These are phyloP conservation scores for Hermodice carunculata DNA, from an alignment of 2,888 invertebrate genomes.

Conservation along the genomic window DNA sequence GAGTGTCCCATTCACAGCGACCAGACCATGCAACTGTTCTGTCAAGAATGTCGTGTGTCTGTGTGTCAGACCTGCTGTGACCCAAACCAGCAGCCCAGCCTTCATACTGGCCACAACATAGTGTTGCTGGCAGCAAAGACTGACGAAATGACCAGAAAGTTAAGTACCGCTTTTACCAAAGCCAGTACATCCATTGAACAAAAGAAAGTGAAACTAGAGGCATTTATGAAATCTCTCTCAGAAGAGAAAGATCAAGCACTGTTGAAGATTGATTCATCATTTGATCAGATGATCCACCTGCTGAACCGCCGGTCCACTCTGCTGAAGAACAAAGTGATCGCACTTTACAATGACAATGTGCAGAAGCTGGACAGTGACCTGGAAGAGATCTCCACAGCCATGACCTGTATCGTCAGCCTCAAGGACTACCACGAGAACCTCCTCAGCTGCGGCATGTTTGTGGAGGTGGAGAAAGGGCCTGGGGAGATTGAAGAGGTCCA, in stretches of 20 bases:
- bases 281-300: conserved; percentile 42
- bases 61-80: conserved; percentile 32
- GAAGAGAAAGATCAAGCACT: conserved; percentile 45
- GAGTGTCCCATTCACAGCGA: conserved; percentile 30
- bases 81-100: not conserved
- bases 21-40: conserved; percentile 17
- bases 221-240: conserved; percentile 34
- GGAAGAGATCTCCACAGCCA: conserved; percentile 43
- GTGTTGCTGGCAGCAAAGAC: conserved; percentile 36
- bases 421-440: conserved; percentile 45
- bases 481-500: conserved; percentile 40
- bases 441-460: conserved; percentile 35
- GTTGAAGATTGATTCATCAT: conserved; percentile 40
- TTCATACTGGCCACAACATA: conserved; percentile 14
- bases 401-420: conserved; percentile 44
- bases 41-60: conserved; percentile 18
- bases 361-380: conserved; percentile 37
- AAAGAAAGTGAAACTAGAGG: conserved; percentile 42
- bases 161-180: conserved; percentile 35
- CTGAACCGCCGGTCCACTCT: conserved; percentile 42
- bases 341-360: conserved; percentile 42
- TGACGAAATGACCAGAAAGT: conserved; percentile 39
- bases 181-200: conserved; percentile 41
- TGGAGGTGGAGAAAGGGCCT: conserved; percentile 36
- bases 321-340: conserved; percentile 47